These are phyloP conservation scores for Germaria angustata DNA, from an alignment of 2,888 invertebrate species.

Conservation along the genomic window DNA sequence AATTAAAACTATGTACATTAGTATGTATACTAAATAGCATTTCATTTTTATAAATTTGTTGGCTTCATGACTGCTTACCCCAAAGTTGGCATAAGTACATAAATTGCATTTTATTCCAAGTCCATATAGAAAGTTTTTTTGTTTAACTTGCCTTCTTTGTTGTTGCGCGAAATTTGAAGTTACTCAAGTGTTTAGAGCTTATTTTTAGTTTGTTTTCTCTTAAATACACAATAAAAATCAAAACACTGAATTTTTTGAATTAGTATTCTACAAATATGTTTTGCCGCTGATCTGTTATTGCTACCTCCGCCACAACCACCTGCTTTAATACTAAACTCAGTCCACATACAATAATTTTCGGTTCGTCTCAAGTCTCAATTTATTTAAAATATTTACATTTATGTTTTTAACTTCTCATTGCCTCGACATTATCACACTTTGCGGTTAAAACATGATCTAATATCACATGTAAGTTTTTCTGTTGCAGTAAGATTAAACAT, in stretches of 20 bases:
- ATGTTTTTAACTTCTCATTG: neutral
- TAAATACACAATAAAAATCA: neutral
- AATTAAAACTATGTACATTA: neutral
- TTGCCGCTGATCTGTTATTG: conserved; percentile 9
- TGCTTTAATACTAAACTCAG: conserved; percentile 49
- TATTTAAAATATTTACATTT: neutral
- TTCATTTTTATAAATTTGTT: conserved; percentile 4
- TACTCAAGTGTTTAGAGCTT: conserved; percentile 33
- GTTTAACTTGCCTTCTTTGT: neutral
- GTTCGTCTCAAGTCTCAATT: neutral
- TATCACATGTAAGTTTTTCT: neutral
- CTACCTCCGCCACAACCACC: conserved; percentile 42
- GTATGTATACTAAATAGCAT: neutral
- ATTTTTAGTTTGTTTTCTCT: conserved; percentile 20
- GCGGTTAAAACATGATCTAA: neutral
- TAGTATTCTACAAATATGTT: neutral
- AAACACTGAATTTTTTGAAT: neutral
- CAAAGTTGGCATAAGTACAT: conserved; percentile 59
- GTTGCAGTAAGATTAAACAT: neutral
- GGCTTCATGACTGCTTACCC: too few species aligned
- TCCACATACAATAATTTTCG: neutral
- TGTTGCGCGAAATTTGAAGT: neutral
- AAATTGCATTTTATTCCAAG: conserved; percentile 50
- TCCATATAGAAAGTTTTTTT: conserved; percentile 55
- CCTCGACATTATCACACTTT: neutral